Evolutionary conservation across 2,113 vertebrate genomes (phyloP).

Genomic region (Malaclemys terrapin): DNA sequence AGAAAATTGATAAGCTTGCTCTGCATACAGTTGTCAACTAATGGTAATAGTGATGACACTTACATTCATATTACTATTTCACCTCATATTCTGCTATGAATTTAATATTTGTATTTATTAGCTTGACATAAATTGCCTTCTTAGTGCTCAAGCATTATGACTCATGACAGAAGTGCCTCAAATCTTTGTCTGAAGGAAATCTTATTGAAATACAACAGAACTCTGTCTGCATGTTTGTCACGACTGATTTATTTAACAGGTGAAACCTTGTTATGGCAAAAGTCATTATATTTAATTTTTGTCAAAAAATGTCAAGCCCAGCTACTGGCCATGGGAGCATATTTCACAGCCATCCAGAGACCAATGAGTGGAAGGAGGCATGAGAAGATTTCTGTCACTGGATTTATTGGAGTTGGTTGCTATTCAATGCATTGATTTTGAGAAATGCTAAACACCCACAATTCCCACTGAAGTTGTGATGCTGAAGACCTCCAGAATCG

Average conservation of each 20-base stretch:
- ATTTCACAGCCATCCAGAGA: background rate
- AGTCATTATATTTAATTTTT: background rate
- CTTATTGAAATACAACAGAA: conserved; percentile 26
- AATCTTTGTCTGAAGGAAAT: conserved; percentile 45
- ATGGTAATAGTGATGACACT: conserved; percentile 36
- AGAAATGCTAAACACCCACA: background rate
- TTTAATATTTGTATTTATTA: conserved; percentile 56
- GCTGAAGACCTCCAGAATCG: background rate
- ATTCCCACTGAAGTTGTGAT: background rate
- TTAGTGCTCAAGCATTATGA: conserved; percentile 37
- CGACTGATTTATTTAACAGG: conserved; percentile 38
- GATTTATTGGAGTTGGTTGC: background rate
- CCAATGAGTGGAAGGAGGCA: background rate
- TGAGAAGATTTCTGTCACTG: background rate
- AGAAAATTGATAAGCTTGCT: conserved; percentile 2
- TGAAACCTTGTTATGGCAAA: background rate
- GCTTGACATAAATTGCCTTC: conserved; percentile 38
- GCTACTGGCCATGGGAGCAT: background rate
- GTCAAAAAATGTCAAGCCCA: conserved; percentile 3
- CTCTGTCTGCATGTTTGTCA: conserved; percentile 45
- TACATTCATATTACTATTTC: conserved; percentile 48
- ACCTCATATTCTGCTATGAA: conserved; percentile 28
- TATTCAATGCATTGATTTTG: background rate
- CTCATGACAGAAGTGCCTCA: conserved; percentile 35
- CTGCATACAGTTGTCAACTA: conserved; percentile 17